Base-by-base conservation (phyloP, 2,888 invertebrate species). In the Perdita meconis region DNA sequence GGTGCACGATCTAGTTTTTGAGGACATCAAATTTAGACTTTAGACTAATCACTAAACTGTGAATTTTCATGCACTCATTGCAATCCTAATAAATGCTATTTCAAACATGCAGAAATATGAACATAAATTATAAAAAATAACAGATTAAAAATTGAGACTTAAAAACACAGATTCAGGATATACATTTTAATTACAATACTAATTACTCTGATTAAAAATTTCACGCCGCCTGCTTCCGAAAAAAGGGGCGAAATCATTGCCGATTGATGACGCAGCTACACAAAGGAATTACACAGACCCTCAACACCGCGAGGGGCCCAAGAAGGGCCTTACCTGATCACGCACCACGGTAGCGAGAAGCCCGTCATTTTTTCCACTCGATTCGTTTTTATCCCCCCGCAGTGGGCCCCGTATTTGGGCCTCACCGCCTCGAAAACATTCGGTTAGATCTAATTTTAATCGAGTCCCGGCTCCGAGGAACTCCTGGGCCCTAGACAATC, bases 401-500 rank as follows among this genome's bases (percentile, higher is more conserved):
- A 72, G 53, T 50, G n/a, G 53, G 47, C 34, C 50, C 64, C 63
- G 59, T 73, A 81, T 87, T 77, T 12, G 30, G 50, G 42, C 42
- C 72, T 66, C 61, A 76, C 85, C 89, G 81, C 88, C 77, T 85
- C 86, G 84, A 89, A 91, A 90, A 85, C 89, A 90, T 89, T 85
- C 82, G 85, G 83, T 88, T 88, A 88, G 89, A 90, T 90, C 89
- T 90, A 88, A 90, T 90, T 90, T 90, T 87, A 90, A 91, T 90
- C 88, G 88, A 83, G 61, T 69, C 63, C 61, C 76, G 66, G 56
- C 30, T 40, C 47, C 66, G 36, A 50, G 50, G 65, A 65, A 65
- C 50, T n/a, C n/a, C n/a, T 65, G 50, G 56, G 24, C 16, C 2
- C 26, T 16, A 36, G 44, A 22, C 61, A 69, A 69, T 63, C 69